These are phyloP conservation scores for Rhincodon typus DNA, from an alignment of 2,797 vertebrate species.

Conservation along the genomic window DNA sequence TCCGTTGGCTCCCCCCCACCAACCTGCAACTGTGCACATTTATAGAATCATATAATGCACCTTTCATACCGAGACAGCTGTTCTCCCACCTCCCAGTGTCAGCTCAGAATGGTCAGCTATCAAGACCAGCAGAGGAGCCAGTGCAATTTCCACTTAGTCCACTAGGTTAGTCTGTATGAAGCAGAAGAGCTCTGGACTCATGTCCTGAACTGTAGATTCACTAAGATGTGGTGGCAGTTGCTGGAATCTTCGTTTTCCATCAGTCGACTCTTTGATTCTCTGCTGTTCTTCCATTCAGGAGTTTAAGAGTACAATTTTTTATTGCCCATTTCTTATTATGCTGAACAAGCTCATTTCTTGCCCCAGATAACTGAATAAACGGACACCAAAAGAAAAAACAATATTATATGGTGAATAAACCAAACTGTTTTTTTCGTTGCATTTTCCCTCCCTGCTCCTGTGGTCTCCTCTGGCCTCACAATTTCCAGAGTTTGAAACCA, in stretches of 20 bases:
- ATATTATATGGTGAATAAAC: neutral
- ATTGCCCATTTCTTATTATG: neutral
- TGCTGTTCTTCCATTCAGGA: neutral
- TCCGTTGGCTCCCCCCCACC: neutral
- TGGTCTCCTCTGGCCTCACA: neutral
- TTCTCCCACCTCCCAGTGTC: neutral
- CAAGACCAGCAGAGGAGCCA: neutral
- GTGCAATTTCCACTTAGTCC: neutral
- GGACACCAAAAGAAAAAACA: neutral
- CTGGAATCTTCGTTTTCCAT: neutral
- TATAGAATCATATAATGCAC: too few species aligned
- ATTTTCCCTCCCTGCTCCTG: neutral
- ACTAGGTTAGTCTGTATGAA: neutral
- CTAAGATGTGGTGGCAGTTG: neutral
- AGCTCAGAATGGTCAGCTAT: neutral
- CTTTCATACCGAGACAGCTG: too few species aligned
- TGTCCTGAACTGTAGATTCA: neutral
- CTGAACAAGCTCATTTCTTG: neutral
- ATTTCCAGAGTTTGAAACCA: too few species aligned
- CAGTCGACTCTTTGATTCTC: neutral
- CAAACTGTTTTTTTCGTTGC: neutral
- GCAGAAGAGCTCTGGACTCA: neutral
- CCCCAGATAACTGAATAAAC: neutral
- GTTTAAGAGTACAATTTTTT: neutral
- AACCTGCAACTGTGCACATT: too few species aligned